Percentiles rank a stretch among this genome's conserved stretches.
Evolutionary conservation across 1,140 invertebrate species (phyloP).

Genomic region (Eufriesea mexicana): DNA sequence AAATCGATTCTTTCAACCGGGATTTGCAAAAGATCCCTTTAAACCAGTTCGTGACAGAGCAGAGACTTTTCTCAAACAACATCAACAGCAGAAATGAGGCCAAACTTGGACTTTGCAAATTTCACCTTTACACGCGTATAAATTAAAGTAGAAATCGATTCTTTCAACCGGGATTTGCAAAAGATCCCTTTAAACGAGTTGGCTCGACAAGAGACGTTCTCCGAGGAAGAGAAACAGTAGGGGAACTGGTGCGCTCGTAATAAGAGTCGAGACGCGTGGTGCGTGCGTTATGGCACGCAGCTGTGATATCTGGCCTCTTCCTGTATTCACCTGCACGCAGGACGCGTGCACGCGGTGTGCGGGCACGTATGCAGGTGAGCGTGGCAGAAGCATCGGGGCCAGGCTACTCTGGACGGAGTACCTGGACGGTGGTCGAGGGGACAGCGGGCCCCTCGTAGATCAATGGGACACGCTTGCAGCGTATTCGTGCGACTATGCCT

Average conservation of each 20-base stretch:
- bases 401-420: slow-evolving; percentile 33
- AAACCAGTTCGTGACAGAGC: too few species aligned
- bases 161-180: too few species aligned
- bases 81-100: too few species aligned
- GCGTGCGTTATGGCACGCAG: slow-evolving; percentile 48
- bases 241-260: slow-evolving; percentile 37
- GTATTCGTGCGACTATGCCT: slow-evolving; percentile 58
- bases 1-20: too few species aligned
- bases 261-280: slow-evolving; percentile 46
- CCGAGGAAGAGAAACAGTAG: not conserved
- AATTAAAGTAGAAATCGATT: too few species aligned
- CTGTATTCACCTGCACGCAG: slow-evolving; percentile 48
- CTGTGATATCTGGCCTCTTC: slow-evolving; percentile 34
- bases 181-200: too few species aligned
- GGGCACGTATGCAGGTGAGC: slow-evolving; percentile 16
- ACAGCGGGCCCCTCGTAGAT: slow-evolving; percentile 62
- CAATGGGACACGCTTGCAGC: slow-evolving; percentile 67
- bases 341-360: slow-evolving; percentile 22
- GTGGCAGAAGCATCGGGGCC: not conserved
- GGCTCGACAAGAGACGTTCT: too few species aligned
- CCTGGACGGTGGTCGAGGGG: slow-evolving; percentile 51
- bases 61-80: too few species aligned
- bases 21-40: too few species aligned
- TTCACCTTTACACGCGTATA: too few species aligned
- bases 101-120: too few species aligned